Conservation (phyloP, 2,888 invertebrate species). For the Cyclophora albipunctata region DNA sequence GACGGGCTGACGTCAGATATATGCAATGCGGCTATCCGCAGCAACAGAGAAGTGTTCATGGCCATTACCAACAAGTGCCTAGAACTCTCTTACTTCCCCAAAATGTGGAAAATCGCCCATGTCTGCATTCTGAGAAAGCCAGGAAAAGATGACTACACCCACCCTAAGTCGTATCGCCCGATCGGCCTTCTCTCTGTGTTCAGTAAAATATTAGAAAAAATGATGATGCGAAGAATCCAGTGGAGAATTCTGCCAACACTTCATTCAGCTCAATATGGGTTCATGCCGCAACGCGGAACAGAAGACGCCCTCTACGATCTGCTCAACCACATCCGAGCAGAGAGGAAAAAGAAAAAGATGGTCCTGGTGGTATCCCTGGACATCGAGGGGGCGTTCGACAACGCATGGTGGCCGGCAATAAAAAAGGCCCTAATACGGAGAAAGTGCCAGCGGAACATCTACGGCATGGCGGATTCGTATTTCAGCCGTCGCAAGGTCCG, state of each 20-base stretch:
- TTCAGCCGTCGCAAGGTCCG: slow-evolving; percentile 1
- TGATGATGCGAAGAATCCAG: neutral
- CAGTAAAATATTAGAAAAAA: slow-evolving; percentile 8
- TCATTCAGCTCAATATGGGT: neutral
- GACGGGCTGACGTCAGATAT: slow-evolving; percentile 23
- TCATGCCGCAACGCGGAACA: neutral
- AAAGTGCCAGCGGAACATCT: neutral
- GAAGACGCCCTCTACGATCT: slow-evolving; percentile 1
- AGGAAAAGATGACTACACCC: slow-evolving; percentile 13
- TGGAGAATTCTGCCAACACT: neutral
- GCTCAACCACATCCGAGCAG: neutral
- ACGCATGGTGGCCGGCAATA: slow-evolving; percentile 8
- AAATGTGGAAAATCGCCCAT: slow-evolving; percentile 14
- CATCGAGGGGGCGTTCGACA: slow-evolving; percentile 11
- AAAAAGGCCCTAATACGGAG: slow-evolving; percentile 3
- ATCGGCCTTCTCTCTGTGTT: slow-evolving; percentile 19
- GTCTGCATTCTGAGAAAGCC: slow-evolving; percentile 17
- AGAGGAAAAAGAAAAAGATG: neutral
- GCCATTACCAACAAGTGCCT: slow-evolving; percentile 15
- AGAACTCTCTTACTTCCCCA: slow-evolving; percentile 8
- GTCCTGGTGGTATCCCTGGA: slow-evolving; percentile 3
- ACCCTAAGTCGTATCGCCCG: slow-evolving; percentile 14
- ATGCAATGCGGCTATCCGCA: slow-evolving; percentile 8
- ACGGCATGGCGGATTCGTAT: slow-evolving; percentile 3
- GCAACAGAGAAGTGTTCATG: slow-evolving; percentile 7